A percentile compares a stretch with the other conserved stretches of the same genome.
Conservation (phyloP, 2,888 invertebrate species). For the Lepidochitona cinerea region DNA sequence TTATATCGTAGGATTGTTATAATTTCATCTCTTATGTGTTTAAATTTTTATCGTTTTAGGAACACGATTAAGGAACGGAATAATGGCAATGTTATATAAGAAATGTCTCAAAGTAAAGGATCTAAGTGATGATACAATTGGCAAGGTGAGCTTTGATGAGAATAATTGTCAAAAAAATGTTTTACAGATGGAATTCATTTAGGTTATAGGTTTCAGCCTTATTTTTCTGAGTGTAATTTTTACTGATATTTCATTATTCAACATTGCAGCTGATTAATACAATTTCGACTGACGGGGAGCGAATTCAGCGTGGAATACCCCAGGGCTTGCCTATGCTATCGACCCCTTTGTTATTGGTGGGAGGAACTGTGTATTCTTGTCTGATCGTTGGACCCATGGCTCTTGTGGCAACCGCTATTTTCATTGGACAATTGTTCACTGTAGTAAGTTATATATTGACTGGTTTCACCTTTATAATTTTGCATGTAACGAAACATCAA, state of each 20-base stretch:
- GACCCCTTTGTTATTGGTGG: not conserved
- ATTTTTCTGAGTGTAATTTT: not conserved
- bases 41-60: not conserved
- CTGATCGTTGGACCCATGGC: not conserved
- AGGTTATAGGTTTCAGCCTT: not conserved
- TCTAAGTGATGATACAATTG: not conserved
- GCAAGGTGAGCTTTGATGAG: too few species aligned
- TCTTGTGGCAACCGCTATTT: not conserved
- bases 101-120: not conserved
- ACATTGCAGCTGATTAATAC: not conserved
- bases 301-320: not conserved
- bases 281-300: not conserved
- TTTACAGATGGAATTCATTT: not conserved
- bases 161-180: too few species aligned
- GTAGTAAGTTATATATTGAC: slow-evolving; percentile 4
- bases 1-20: too few species aligned
- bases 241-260: not conserved
- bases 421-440: not conserved
- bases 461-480: too few species aligned
- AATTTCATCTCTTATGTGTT: too few species aligned
- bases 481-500: too few species aligned
- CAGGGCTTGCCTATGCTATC: not conserved
- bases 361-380: not conserved
- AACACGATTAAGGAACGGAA: not conserved
- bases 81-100: not conserved